phyloP scores from a whole-genome alignment of 1,140 invertebrate species.

The Drosophila tropicalis region DNA sequence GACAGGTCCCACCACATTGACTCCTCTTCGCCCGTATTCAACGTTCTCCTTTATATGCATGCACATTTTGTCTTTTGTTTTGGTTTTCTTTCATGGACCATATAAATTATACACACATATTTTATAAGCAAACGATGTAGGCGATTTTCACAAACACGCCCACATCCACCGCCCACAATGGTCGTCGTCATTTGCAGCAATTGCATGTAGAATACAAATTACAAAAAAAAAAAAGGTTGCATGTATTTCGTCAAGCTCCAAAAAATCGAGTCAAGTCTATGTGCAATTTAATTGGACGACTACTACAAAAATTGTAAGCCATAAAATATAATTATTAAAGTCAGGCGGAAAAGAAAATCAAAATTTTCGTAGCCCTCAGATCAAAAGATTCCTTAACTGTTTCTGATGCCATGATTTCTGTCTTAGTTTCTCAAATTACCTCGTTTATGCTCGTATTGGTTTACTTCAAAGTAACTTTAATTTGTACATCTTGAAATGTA shows the following conservation, averaged over 20 bases:
- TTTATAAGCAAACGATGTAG: background rate
- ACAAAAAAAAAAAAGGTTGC: constrained; percentile 41
- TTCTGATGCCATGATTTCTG: no score
- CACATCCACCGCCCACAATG: constrained; percentile 17
- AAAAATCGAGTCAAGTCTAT: constrained; percentile 5
- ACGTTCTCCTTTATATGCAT: constrained; percentile 9
- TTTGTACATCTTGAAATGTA: background rate
- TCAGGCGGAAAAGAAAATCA: no score
- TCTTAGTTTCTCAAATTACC: no score
- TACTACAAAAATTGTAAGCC: background rate
- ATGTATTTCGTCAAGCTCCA: constrained; percentile 29
- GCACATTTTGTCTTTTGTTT: constrained; percentile 15
- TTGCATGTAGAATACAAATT: constrained; percentile 62
- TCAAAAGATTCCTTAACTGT: no score
- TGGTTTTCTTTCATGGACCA: constrained; percentile 9
- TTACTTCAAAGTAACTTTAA: background rate
- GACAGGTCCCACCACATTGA: background rate
- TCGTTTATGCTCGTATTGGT: background rate
- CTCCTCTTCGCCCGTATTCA: background rate
- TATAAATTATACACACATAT: background rate
- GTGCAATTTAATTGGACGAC: constrained; percentile 2
- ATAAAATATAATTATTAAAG: background rate
- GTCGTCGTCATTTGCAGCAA: constrained; percentile 26
- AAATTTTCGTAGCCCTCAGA: no score
- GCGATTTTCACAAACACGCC: constrained; percentile 54